These are phyloP conservation scores for Coluber constrictor DNA, from an alignment of 2,797 vertebrate species.

Conservation along the genomic window DNA sequence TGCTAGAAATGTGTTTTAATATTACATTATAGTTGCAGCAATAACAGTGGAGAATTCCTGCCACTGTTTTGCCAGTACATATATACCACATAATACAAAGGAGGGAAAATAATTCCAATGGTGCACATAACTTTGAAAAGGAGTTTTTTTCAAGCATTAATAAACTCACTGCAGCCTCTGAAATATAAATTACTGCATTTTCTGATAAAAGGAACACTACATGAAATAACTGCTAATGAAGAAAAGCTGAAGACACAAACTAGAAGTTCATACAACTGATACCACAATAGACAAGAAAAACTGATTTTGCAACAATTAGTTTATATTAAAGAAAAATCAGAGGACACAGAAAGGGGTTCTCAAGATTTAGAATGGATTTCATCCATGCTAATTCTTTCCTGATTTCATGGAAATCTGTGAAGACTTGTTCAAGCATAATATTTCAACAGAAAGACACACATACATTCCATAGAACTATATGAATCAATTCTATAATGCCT, in stretches of 20 bases:
- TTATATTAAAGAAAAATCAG: not conserved
- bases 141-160: not conserved
- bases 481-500: not conserved
- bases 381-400: not conserved
- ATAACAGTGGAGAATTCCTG: not conserved
- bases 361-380: not conserved
- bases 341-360: not conserved
- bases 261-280: not conserved
- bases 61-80: not conserved
- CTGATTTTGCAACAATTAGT: not conserved
- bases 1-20: slow-evolving; percentile 40
- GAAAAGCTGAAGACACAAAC: not conserved
- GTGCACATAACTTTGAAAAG: not conserved
- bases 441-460: not conserved
- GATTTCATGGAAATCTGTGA: not conserved
- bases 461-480: not conserved
- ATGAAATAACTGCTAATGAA: not conserved
- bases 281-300: not conserved
- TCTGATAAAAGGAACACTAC: not conserved
- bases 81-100: not conserved
- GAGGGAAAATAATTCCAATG: not conserved
- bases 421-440: not conserved
- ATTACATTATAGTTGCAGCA: slow-evolving; percentile 22
- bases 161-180: not conserved
- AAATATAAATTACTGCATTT: not conserved